Evolutionary conservation across 2,888 invertebrate genomes (phyloP), one percentile per base, ranked within the genome.

Genomic region (Anticlea derivata): DNA sequence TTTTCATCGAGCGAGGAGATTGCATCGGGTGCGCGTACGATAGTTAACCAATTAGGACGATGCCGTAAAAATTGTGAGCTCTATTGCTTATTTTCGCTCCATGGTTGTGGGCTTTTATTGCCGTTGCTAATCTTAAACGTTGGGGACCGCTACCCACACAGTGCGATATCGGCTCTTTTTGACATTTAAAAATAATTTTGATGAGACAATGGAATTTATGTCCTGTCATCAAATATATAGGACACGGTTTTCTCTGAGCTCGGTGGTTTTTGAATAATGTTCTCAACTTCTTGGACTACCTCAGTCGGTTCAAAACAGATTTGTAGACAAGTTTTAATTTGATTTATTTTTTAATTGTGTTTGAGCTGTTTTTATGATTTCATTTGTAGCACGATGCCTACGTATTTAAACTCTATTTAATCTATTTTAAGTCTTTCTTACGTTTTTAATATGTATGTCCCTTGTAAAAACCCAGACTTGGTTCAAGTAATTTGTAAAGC

Each of bases 61-160:
- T n/a, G n/a, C n/a, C n/a, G n/a, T n/a, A n/a, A n/a, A 17, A 4
- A 3, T 17, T 17, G 17, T 26, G 2, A 6, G 6, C 46, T 30
- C 27, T 35, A 10, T 44, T 24, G 23, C 23, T 27, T 41, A 38
- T 47, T 47, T 52, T 7, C 3, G 7, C 44, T 45, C 48, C 7
- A 26, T 30, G 12, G 10, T 30, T 8, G 12, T 38, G 31, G 80
- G 79, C 73, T 75, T 81, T 84, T 83, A 80, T 80, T 79, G 75
- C 80, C 69, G 74, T 83, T 85, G 86, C 75, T 83, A 83, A 86
- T 78, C 75, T 66, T 80, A 79, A 78, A 80, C 76, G 73, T 71
- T 73, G 73, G n/a, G n/a, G 70, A 68, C 68, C 70, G 50, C 77
- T 68, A 60, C 86, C 87, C 83, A 87, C 87, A 73, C 75, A 33